phyloP scores from a whole-genome alignment of 2,113 vertebrate genomes.

The Nesoenas mayeri region DNA sequence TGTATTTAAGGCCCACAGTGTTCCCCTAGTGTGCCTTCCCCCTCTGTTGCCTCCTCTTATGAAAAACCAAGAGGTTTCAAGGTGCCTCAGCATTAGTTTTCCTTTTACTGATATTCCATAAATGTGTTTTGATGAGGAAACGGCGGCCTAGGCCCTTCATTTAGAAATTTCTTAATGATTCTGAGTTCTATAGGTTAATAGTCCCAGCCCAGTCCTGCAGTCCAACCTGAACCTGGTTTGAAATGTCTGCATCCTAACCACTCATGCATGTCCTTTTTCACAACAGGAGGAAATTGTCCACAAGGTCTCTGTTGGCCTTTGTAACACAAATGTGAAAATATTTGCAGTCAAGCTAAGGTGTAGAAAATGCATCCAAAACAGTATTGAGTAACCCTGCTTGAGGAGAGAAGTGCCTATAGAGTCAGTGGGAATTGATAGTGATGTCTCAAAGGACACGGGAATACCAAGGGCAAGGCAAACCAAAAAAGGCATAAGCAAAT shows the following conservation, averaged over 20 bases:
- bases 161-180: not conserved
- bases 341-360: constrained; percentile 42
- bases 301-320: constrained; percentile 45
- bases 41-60: not conserved
- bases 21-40: not conserved
- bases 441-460: constrained; percentile 58
- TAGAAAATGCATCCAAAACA: constrained; percentile 14
- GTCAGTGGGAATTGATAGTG: not conserved
- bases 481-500: constrained; percentile 61
- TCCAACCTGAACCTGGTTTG: not conserved
- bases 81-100: not conserved
- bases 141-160: not conserved
- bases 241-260: not conserved
- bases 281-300: constrained; percentile 53
- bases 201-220: not conserved
- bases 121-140: not conserved
- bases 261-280: not conserved
- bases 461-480: constrained; percentile 26
- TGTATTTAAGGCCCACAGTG: not conserved
- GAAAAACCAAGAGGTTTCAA: not conserved
- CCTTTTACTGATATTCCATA: not conserved
- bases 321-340: constrained; percentile 55
- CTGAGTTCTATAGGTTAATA: not conserved
- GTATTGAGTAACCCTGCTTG: constrained; percentile 26
- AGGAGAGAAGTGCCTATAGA: constrained; percentile 26